Percentiles rank a stretch among this genome's conserved stretches.
phyloP scores from a whole-genome alignment of 2,888 invertebrate genomes.

The Eubasilissa splendida region DNA sequence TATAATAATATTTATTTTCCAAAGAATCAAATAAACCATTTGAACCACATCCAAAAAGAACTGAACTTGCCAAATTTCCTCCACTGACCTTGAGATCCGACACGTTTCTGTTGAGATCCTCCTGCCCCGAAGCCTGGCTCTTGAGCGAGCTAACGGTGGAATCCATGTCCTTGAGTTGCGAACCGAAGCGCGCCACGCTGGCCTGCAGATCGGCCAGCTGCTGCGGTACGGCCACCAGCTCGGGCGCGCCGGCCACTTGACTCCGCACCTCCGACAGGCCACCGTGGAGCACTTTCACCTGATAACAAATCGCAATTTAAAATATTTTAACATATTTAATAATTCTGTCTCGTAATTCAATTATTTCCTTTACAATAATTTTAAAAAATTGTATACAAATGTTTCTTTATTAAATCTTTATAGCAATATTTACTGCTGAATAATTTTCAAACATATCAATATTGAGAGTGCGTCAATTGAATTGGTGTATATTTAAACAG shows the following conservation, averaged over 20 bases:
- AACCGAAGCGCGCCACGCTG: constrained; percentile 75
- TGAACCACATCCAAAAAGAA: no score
- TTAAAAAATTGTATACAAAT: no score
- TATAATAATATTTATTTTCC: no score
- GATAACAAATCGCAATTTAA: constrained; percentile 15
- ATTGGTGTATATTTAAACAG: no score
- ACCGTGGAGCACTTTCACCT: constrained; percentile 67
- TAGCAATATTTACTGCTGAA: no score
- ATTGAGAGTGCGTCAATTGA: no score
- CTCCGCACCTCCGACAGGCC: constrained; percentile 73
- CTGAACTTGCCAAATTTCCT: no score
- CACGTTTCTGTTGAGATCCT: constrained; percentile 63
- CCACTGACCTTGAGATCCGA: constrained; percentile 61
- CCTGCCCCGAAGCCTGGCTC: constrained; percentile 67
- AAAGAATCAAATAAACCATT: no score
- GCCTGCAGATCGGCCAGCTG: constrained; percentile 71
- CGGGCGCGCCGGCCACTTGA: constrained; percentile 74
- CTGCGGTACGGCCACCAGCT: constrained; percentile 74
- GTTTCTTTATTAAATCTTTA: no score
- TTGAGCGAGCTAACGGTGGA: constrained; percentile 65
- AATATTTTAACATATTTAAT: not conserved
- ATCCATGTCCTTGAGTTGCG: constrained; percentile 72
- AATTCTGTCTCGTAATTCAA: no score
- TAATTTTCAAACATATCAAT: no score
- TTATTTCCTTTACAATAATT: no score